Conservation (phyloP, 2,113 vertebrate genomes). For the Brienomyrus brachyistius region DNA sequence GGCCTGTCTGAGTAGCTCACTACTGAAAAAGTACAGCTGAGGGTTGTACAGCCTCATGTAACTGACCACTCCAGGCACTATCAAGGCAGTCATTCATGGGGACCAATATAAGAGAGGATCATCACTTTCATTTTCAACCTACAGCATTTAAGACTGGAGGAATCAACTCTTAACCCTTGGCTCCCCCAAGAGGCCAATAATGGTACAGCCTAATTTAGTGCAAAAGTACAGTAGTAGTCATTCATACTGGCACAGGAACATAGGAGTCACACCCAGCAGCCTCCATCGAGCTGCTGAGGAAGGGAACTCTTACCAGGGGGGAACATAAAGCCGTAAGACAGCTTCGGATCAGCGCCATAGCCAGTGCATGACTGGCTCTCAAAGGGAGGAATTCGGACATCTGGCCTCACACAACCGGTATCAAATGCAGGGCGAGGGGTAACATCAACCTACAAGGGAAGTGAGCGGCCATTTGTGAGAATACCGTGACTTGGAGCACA, state of each 20-base stretch:
- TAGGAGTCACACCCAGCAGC: not conserved
- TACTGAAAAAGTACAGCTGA: not conserved
- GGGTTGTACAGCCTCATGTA: not conserved
- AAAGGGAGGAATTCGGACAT: constrained; percentile 72
- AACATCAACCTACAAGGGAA: constrained; percentile 64
- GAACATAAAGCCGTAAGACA: constrained; percentile 81
- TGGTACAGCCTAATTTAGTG: not conserved
- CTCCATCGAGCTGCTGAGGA: not conserved
- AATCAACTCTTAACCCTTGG: not conserved
- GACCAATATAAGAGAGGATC: not conserved
- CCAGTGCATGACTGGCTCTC: constrained; percentile 76
- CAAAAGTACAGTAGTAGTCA: not conserved
- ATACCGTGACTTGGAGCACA: not conserved
- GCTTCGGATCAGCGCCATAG: constrained; percentile 66
- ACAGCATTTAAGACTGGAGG: not conserved
- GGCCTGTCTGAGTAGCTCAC: not conserved
- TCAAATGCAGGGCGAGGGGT: constrained; percentile 63
- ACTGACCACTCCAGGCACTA: not conserved
- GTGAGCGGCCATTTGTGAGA: too few relatives aligned
- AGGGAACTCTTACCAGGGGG: constrained; percentile 73
- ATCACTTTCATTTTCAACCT: not conserved
- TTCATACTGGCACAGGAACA: not conserved
- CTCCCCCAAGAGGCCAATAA: not conserved
- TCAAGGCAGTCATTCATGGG: not conserved
- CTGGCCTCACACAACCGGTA: constrained; percentile 69